phyloP scores from a whole-genome alignment of 2,888 invertebrate species.

The Odontocolon sp. region DNA sequence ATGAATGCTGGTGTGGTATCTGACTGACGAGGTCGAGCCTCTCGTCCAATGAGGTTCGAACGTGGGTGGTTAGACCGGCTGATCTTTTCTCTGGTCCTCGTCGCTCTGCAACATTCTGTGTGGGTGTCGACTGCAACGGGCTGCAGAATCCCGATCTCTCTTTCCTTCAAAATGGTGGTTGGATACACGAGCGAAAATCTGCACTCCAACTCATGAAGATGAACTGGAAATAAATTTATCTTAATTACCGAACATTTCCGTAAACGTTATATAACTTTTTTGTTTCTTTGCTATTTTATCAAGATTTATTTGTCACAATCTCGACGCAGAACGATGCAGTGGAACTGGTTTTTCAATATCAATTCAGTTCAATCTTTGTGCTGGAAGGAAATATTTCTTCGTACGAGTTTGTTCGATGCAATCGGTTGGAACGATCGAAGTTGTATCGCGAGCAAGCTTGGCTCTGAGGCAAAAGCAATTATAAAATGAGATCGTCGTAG shows the following conservation, averaged over 20 bases:
- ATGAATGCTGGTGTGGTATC: conserved; percentile 3
- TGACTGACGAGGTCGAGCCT: conserved; percentile 51
- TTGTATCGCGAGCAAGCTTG: background rate
- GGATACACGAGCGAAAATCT: background rate
- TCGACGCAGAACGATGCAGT: no score
- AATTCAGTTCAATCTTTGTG: conserved; percentile 2
- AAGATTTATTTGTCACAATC: no score
- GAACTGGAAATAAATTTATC: background rate
- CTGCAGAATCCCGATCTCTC: conserved; percentile 70
- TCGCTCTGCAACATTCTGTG: conserved; percentile 64
- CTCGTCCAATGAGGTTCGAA: conserved; percentile 74
- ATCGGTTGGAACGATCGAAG: conserved; percentile 5
- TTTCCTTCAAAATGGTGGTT: conserved; percentile 77
- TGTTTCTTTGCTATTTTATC: no score
- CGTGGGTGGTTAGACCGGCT: conserved; percentile 75
- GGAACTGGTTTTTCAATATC: no score
- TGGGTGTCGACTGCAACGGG: conserved; percentile 74
- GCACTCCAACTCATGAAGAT: background rate
- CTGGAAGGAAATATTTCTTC: background rate
- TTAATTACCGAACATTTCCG: no score
- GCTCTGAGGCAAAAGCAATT: conserved; percentile 51
- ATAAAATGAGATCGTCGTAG: conserved; percentile 69
- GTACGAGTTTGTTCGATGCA: conserved; percentile 4
- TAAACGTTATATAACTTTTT: no score
- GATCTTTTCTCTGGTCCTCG: conserved; percentile 60